Evolutionary conservation across 2,113 vertebrate species (phyloP), one percentile per base, ranked within the genome.

Genomic region (Pyrgilauda ruficollis): DNA sequence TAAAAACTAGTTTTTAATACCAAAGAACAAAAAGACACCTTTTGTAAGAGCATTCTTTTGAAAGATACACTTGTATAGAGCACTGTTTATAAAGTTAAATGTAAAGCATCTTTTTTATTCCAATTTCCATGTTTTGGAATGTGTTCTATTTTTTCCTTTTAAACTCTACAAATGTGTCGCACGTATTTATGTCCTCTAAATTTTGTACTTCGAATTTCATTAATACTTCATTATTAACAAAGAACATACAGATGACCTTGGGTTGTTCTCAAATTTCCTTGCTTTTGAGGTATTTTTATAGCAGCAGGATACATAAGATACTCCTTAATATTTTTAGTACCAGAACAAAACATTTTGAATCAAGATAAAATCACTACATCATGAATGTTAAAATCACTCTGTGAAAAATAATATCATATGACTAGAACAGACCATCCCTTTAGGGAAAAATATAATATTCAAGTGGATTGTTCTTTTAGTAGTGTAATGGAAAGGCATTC

Each of bases 381-480:
- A 96, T 83, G 72, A 94, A 96, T 97, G 87, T 94, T 97, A 98
- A 94, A 97, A 97, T 84, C 64, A 95, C 90, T 97, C 95, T 84
- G 77, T 92, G 95, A 97, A 96, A 98, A 97, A 97, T 92, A 97
- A 70, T 96, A 96, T 61, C 77, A 87, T 93, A 95, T 66, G 87
- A 97, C 88, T 95, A 96, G 81, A 96, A 96, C 94, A 97, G 92
- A 94, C 74, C 39, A 94, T 96, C 82, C 79, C 93, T 98, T 97
- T 95, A 95, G 93, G 96, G 95, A 97, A 53, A 97, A 98, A 97
- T 97, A 94, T 63, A 97, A 89, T 96, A 89, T 93, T 97, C 94
- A 95, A 97, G 93, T 95, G 87, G 95, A 97, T 97, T 97, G 97
- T 91, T 97, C 92, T 97, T 97, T 96, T 95, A 96, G 94, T 74